Evolutionary conservation across 2,113 vertebrate genomes (phyloP).

Genomic region (Lates calcarifer): DNA sequence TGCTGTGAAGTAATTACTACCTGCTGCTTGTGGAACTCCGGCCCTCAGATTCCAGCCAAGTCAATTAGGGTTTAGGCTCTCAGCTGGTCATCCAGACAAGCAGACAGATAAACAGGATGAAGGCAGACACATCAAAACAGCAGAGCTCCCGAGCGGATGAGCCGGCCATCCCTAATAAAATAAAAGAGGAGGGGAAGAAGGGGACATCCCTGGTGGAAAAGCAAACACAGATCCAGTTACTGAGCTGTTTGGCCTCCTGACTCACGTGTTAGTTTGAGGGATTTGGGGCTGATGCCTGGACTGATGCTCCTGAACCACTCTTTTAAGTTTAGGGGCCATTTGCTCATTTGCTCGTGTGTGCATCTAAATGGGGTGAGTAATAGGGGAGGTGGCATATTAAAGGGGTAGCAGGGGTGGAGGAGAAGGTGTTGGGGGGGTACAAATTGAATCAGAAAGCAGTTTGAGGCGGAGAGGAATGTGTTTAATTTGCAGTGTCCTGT

Average conservation of each 20-base stretch:
- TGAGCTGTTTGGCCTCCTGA: conserved; percentile 56
- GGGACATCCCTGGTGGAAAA: conserved; percentile 58
- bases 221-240: conserved; percentile 73
- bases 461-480: conserved; percentile 51
- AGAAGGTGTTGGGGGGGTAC: background rate
- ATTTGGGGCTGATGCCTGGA: conserved; percentile 44
- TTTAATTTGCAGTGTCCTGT: conserved; percentile 74
- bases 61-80: conserved; percentile 69
- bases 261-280: conserved; percentile 48
- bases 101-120: conserved; percentile 78
- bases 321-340: conserved; percentile 60
- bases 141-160: conserved; percentile 60
- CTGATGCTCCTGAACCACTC: conserved; percentile 32
- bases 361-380: conserved; percentile 46
- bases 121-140: conserved; percentile 72
- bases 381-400: conserved; percentile 46
- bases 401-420: background rate
- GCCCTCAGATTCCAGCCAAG: conserved; percentile 68
- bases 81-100: conserved; percentile 60
- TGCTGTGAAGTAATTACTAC: conserved; percentile 88
- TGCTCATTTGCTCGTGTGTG: conserved; percentile 52
- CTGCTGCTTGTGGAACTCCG: conserved; percentile 82
- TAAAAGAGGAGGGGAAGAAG: conserved; percentile 29
- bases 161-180: conserved; percentile 40
- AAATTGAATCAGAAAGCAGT: conserved; percentile 45